Evolutionary conservation across 2,113 vertebrate genomes (phyloP).

Genomic region (Cryptotis parvus): DNA sequence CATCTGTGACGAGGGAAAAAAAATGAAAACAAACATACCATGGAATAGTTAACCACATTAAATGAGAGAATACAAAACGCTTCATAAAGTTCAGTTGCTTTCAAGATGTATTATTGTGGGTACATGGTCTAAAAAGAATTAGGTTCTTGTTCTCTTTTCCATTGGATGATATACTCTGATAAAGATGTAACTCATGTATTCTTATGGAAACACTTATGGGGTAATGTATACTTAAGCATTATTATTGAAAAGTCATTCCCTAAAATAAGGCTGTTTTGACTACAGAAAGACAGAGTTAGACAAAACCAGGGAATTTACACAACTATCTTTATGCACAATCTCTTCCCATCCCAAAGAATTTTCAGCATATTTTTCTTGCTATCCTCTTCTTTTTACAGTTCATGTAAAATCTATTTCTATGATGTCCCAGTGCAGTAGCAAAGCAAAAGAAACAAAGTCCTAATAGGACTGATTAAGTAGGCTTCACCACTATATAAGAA

Average conservation of each 20-base stretch:
- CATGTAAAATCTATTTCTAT: background rate
- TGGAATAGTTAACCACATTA: background rate
- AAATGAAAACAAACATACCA: background rate
- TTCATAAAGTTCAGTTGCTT: background rate
- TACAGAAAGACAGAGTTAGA: slow-evolving; percentile 20
- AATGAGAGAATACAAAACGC: background rate
- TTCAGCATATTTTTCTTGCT: background rate
- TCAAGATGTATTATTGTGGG: background rate
- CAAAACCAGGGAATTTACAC: slow-evolving; percentile 24
- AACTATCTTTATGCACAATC: slow-evolving; percentile 45
- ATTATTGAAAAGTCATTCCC: background rate
- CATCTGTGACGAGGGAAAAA: background rate
- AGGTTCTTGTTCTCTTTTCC: slow-evolving; percentile 3
- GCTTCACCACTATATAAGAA: background rate
- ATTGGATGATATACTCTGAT: background rate
- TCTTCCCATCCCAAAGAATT: slow-evolving; percentile 8
- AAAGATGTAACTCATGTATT: background rate
- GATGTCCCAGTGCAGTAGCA: background rate
- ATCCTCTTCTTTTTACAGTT: background rate
- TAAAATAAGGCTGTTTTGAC: slow-evolving; percentile 43
- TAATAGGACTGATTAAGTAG: background rate
- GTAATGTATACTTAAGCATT: background rate
- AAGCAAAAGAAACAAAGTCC: background rate
- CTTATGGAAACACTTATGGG: background rate
- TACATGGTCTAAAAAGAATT: background rate